These are phyloP conservation scores for Etheostoma cragini DNA, from an alignment of 2,113 vertebrate genomes.

Conservation along the genomic window DNA sequence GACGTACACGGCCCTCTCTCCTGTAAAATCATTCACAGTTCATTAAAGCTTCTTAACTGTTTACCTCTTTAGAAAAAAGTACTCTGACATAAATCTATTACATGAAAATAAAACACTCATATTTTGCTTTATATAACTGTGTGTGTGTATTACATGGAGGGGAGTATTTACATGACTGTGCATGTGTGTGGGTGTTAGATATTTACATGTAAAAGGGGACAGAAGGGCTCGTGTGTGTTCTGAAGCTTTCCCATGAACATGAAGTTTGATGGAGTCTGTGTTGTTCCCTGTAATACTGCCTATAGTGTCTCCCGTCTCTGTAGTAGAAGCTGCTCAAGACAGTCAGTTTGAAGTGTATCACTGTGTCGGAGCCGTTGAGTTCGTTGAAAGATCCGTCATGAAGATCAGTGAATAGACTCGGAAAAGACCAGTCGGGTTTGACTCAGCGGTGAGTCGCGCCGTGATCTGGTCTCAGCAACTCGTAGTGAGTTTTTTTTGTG, in stretches of 20 bases:
- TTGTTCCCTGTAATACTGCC: slow-evolving; percentile 66
- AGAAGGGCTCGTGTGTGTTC: slow-evolving; percentile 17
- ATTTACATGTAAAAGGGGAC: slow-evolving; percentile 66
- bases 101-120: slow-evolving; percentile 84
- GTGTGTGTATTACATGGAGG: slow-evolving; percentile 61
- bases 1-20: slow-evolving; percentile 42
- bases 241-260: slow-evolving; percentile 31
- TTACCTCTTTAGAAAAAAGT: slow-evolving; percentile 80
- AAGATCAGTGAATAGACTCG: slow-evolving; percentile 51
- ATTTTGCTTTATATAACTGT: slow-evolving; percentile 74
- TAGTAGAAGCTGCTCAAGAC: slow-evolving; percentile 31
- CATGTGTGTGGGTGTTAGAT: slow-evolving; percentile 48
- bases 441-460: not conserved
- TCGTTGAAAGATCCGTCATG: slow-evolving; percentile 10
- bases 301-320: slow-evolving; percentile 56
- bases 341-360: slow-evolving; percentile 24
- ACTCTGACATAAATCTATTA: slow-evolving; percentile 84
- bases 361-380: slow-evolving; percentile 1
- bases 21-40: slow-evolving; percentile 84
- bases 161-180: slow-evolving; percentile 69
- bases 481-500: not conserved
- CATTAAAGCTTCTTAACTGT: slow-evolving; percentile 86
- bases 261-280: slow-evolving; percentile 36
- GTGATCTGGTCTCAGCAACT: slow-evolving; percentile 10
- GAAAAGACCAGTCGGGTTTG: not conserved